Base-by-base conservation (phyloP, 2,888 invertebrate genomes). In the Heliconius charithonia region DNA sequence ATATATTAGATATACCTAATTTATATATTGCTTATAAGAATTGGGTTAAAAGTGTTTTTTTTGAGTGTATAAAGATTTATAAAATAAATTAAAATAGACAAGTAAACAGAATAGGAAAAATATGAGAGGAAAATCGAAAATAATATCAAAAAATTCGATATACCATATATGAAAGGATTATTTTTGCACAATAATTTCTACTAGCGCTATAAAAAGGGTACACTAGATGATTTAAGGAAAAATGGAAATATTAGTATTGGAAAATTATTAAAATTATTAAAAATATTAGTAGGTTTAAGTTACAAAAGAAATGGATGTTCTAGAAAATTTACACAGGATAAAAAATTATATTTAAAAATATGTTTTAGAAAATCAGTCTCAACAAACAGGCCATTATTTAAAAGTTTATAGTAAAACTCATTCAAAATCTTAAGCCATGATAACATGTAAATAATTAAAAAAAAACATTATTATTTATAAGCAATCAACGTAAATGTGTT, bases 291-390 rank as follows among this genome's bases (percentile, higher is more conserved):
- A 41, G 41, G 41, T 45, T 13, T n/a, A 69, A 25, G 16, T 16
- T 69, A 66, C n/a, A 37, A 72, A 27, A 25, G 41, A 63, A 76
- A 45, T 65, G 27, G 32, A 62, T 32, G 13, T 63, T n/a, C 45
- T 80, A 80, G 63, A 76, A 81, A 76, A 65, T 19, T 62, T 29
- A 56, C 45, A 74, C 65, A 69, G 78, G 59, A 75, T 75, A 72
- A 87, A 87, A 63, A 85, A 82, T 85, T 83, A 84, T 82, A 87
- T 88, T 89, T 90, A 89, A 92, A 91, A 92, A 89, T 90, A 91
- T 89, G 88, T 88, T 90, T 91, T 90, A 96, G 91, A 94, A 94
- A 93, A 94, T 94, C 94, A 94, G 94, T 94, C 94, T 94, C 93
- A 92, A 93, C 88, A 90, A 92, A 93, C 94, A 94, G 94, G 94